Base-by-base conservation (phyloP, 1,140 invertebrate species). In the Caerostris darwini region DNA sequence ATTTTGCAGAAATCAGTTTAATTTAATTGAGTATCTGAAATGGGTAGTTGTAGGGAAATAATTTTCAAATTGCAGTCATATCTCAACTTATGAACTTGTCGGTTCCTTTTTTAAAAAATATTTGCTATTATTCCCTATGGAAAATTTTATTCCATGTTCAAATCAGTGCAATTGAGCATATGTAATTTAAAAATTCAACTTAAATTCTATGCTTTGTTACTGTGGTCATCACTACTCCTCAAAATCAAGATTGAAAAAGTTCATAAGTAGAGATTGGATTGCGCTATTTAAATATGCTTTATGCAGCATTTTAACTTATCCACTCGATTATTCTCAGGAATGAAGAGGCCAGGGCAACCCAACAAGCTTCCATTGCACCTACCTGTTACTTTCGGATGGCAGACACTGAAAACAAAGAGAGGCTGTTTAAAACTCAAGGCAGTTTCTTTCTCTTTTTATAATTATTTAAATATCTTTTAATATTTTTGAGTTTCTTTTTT, bases 301-400 rank as follows among this genome's bases (percentile, higher is more conserved):
- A 87, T 61, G 53, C 61, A 19, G 2, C 17, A 58, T n/a, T 64
- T 69, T 61, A 57, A 8, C 56, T 50, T 88, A 56, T 94, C 87
- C 64, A 94, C 61, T 94, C 82, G 57, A 89, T 94, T 94, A 56
- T 94, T 94, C 92, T 87, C 92, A 94, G 92, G 92, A 67, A 81
- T 57, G 67, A 77, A 94, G 92, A 94, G n/a, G 92, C 56, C 19
- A 7, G n/a, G 53, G 57, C 57, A 53, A 50, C 12, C n/a, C n/a
- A 17, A 14, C 61, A 86, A 67, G 64, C 19, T 69, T 17, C 17
- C 53, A 53, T 61, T 19, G 17, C 54, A 19, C 34, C 50, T 54
- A 71, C 83, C 61, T 93, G 83, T 87, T 87, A 61, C 59, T 53
- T n/a, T 93, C 54, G 57, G 92, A 93, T 86, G 92, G 92, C 85